phyloP scores from a whole-genome alignment of 1,140 invertebrate genomes.

The Mya arenaria region DNA sequence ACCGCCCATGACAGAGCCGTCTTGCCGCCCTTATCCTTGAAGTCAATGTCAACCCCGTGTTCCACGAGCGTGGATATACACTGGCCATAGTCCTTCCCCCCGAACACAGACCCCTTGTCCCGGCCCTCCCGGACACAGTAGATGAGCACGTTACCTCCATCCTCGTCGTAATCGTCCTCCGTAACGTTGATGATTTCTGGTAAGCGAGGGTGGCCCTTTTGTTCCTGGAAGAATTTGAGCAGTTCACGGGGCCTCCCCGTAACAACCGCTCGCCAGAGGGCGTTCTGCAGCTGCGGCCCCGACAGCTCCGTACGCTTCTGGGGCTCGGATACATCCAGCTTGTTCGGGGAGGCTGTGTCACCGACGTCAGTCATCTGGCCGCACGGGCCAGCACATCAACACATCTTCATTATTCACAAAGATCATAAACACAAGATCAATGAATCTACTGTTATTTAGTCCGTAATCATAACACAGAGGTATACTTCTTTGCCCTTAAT shows the following conservation, averaged over 20 bases:
- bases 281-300: slow-evolving; percentile 30
- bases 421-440: too few species aligned
- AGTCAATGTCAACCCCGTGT: slow-evolving; percentile 39
- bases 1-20: slow-evolving; percentile 47
- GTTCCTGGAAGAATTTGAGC: slow-evolving; percentile 2
- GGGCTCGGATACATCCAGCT: background rate
- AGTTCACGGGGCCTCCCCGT: slow-evolving; percentile 32
- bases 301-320: slow-evolving; percentile 3
- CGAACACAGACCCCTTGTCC: slow-evolving; percentile 18
- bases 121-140: slow-evolving; percentile 35
- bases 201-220: slow-evolving; percentile 12
- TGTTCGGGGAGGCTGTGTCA: background rate
- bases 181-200: slow-evolving; percentile 3
- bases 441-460: too few species aligned
- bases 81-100: slow-evolving; percentile 14
- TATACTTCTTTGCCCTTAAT: too few species aligned
- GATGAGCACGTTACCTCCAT: slow-evolving; percentile 34
- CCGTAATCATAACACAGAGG: too few species aligned
- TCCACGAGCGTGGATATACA: slow-evolving; percentile 20
- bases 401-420: too few species aligned
- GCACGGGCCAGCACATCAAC: too few species aligned
- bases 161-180: slow-evolving; percentile 38
- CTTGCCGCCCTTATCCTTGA: background rate
- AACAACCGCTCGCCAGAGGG: slow-evolving; percentile 18
- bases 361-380: background rate